Percentiles rank a stretch among this genome's conserved stretches.
These are phyloP conservation scores for Tachycineta bicolor DNA, from an alignment of 2,113 vertebrate species.

Conservation along the genomic window DNA sequence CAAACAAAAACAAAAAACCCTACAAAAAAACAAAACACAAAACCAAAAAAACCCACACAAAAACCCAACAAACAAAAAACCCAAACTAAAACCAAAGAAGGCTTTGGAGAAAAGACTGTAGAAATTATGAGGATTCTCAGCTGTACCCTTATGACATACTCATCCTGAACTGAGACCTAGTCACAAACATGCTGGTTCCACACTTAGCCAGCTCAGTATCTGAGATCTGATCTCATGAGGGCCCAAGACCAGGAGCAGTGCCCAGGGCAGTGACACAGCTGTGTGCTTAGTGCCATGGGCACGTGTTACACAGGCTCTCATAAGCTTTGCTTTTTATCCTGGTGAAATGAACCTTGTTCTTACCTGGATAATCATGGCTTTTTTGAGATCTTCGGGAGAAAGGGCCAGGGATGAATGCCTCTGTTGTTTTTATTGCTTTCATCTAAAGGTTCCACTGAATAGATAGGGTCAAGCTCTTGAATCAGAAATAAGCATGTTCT, in stretches of 20 bases:
- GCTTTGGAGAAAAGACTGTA: neutral
- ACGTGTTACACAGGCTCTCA: fast-evolving
- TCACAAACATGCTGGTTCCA: neutral
- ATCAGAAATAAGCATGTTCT: neutral
- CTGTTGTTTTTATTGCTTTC: neutral
- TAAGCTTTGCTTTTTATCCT: neutral
- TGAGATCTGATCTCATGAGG: neutral
- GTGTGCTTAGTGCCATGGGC: too few species aligned
- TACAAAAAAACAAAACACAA: too few species aligned
- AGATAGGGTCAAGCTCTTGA: neutral
- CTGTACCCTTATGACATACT: too few species aligned
- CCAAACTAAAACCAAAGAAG: neutral
- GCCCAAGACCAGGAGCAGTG: neutral
- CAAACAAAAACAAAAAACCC: too few species aligned
- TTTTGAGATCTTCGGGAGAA: neutral
- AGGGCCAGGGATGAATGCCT: neutral
- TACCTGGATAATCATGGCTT: neutral
- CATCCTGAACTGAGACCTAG: neutral
- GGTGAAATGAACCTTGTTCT: neutral
- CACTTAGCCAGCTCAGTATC: neutral
- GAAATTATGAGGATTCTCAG: neutral
- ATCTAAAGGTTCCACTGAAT: neutral
- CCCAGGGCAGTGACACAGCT: neutral
- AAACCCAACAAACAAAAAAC: neutral
- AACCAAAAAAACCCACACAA: neutral